These are phyloP conservation scores for Teinopalpus imperialis DNA, from an alignment of 2,888 invertebrate genomes.

Conservation along the genomic window DNA sequence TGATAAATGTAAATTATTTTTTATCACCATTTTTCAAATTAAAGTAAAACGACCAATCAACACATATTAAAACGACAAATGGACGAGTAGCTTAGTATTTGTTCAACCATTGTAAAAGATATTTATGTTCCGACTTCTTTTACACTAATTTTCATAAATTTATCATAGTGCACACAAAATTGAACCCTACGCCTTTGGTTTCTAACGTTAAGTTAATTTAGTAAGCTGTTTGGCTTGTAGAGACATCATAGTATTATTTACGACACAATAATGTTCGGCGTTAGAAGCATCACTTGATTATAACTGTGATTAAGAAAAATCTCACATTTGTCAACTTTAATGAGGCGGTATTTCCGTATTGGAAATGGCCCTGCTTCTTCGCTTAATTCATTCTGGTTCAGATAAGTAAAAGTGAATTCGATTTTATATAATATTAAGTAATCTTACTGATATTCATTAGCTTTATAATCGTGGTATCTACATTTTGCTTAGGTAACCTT, in stretches of 20 bases:
- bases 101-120: conserved; percentile 21
- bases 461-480: no score
- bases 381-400: conserved; percentile 7
- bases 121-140: conserved; percentile 18
- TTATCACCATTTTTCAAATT: conserved; percentile 2
- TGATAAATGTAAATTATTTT: conserved; percentile 4
- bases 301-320: conserved; percentile 38
- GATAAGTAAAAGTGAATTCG: conserved; percentile 6
- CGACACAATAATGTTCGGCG: conserved; percentile 29
- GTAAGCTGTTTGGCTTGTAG: conserved; percentile 11
- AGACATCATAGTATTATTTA: conserved; percentile 32
- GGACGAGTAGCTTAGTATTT: conserved; percentile 12
- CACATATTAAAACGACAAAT: conserved; percentile 15
- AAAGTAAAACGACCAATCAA: conserved; percentile 13
- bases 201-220: not conserved
- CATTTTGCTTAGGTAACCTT: no score
- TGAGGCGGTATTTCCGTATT: conserved; percentile 36
- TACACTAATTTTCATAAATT: conserved; percentile 8
- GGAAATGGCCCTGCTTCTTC: conserved; percentile 28
- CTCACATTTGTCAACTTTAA: conserved; percentile 43
- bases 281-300: conserved; percentile 32
- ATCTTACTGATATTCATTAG: no score
- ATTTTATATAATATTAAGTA: no score
- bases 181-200: no score
- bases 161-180: not conserved